Base-by-base conservation (phyloP, 2,888 invertebrate species). In the Clepsis dumicolana region DNA sequence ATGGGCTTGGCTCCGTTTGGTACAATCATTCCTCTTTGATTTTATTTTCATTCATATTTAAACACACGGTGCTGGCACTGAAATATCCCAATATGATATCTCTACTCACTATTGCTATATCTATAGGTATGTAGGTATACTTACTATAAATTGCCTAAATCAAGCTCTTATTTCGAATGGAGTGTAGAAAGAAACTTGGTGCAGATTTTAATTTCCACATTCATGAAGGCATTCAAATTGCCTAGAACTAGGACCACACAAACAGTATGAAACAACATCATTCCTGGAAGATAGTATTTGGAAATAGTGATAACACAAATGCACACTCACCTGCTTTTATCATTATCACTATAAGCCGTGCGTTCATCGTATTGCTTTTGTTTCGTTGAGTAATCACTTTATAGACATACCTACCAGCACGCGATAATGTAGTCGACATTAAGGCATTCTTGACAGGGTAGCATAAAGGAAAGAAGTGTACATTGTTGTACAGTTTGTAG, bases 401-500 rank as follows among this genome's bases (percentile, higher is more conserved):
- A 32, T 54, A 54, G 12, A 10, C 29, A 21, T 44, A 32, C 32
- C 14, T 44, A 32, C 32, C 14, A 35, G n/a, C 35, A 32, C 32
- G 29, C 44, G 54, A 67, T 56, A 50, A 57, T 62, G 48, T 56
- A 48, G 56, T 18, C 54, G 54, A n/a, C 62, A 66, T 63, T 62
- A 62, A 56, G 27, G 50, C 62, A 67, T 63, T 52, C 61, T 44
- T 56, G 60, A 66, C 67, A 57, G 67, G 67, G 59, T 41, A 25
- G 59, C 56, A 66, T 48, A 65, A 61, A 65, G 53, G 60, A 64
- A 64, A 64, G 56, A 59, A 50, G 21, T 60, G n/a, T 66, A 48
- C 66, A 67, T 67, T 67, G 67, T 68, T 64, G 50, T 50, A 74
- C 72, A 56, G 71, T 84, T 86, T 83, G 80, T 86, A 82, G 87